These are phyloP conservation scores for Notamacropus eugenii DNA, from an alignment of 2,797 vertebrate species.

Conservation along the genomic window DNA sequence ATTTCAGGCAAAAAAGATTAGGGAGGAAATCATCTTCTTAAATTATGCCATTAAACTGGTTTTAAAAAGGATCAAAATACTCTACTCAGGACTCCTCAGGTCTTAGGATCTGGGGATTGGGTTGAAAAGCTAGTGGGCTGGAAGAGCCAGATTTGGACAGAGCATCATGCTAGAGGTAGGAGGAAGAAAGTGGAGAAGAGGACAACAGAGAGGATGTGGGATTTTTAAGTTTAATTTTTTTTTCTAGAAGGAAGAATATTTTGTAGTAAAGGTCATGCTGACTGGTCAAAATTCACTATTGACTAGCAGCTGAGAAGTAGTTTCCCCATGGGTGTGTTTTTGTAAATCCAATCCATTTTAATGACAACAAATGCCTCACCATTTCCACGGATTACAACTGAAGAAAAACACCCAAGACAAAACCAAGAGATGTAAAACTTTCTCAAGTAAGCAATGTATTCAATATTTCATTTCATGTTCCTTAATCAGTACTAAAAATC, in stretches of 20 bases:
- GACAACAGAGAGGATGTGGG: background rate
- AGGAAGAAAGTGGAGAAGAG: background rate
- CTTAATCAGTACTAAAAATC: conserved; percentile 43
- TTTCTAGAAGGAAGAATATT: background rate
- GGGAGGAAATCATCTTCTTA: conserved; percentile 25
- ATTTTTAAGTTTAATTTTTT: background rate
- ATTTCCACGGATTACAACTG: conserved; percentile 5
- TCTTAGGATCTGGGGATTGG: background rate
- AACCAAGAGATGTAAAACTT: conserved; percentile 29
- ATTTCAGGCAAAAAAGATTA: background rate
- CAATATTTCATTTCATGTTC: conserved; percentile 56
- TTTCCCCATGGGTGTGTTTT: background rate
- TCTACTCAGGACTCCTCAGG: background rate
- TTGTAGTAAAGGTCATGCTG: background rate
- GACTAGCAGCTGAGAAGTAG: conserved; percentile 29
- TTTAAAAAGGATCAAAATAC: background rate
- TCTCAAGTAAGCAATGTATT: conserved; percentile 4
- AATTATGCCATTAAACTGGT: background rate
- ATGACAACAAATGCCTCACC: background rate
- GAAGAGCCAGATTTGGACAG: background rate
- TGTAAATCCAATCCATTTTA: background rate
- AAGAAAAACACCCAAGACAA: conserved; percentile 17
- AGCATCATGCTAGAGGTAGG: background rate
- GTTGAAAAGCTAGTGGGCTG: background rate
- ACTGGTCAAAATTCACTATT: background rate